Percentiles rank a stretch among this genome's conserved stretches.
phyloP scores from a whole-genome alignment of 2,888 invertebrate species.

The Steinernema carpocapsae region DNA sequence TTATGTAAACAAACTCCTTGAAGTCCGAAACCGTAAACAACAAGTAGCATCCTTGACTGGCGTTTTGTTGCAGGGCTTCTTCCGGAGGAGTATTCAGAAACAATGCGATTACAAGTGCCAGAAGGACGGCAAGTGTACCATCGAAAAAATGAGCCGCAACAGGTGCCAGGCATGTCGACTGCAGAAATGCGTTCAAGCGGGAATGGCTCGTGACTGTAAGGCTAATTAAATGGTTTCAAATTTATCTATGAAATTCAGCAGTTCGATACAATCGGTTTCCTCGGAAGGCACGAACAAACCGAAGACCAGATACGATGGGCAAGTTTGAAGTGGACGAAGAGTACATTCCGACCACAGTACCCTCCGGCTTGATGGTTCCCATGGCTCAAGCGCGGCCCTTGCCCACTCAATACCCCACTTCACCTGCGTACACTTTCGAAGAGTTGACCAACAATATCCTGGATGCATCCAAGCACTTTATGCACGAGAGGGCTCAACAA shows the following conservation, averaged over 20 bases:
- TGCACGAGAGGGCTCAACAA: background rate
- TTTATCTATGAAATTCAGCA: slow-evolving; percentile 22
- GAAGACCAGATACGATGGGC: background rate
- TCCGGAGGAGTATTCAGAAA: slow-evolving; percentile 19
- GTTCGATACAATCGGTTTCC: slow-evolving; percentile 30
- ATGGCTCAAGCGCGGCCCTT: background rate
- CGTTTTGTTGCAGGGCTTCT: slow-evolving; percentile 14
- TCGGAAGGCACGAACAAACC: background rate
- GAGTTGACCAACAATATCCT: background rate
- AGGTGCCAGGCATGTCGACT: slow-evolving; percentile 13
- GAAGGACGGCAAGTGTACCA: slow-evolving; percentile 8
- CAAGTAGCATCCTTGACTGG: background rate
- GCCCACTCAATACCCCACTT: background rate
- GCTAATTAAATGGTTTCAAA: background rate
- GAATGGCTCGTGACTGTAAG: slow-evolving; percentile 27
- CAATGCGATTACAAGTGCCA: slow-evolving; percentile 26
- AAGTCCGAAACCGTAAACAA: background rate
- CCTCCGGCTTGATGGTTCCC: slow-evolving; percentile 5
- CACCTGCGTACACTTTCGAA: background rate
- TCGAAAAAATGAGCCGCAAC: slow-evolving; percentile 24
- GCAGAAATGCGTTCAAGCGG: slow-evolving; percentile 20
- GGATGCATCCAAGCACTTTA: background rate
- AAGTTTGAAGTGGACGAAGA: background rate
- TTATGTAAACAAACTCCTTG: background rate
- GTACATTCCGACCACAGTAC: slow-evolving; percentile 1